Evolutionary conservation across 2,113 vertebrate genomes (phyloP), one percentile per base, ranked within the genome.

Genomic region (Zosterops borbonicus): DNA sequence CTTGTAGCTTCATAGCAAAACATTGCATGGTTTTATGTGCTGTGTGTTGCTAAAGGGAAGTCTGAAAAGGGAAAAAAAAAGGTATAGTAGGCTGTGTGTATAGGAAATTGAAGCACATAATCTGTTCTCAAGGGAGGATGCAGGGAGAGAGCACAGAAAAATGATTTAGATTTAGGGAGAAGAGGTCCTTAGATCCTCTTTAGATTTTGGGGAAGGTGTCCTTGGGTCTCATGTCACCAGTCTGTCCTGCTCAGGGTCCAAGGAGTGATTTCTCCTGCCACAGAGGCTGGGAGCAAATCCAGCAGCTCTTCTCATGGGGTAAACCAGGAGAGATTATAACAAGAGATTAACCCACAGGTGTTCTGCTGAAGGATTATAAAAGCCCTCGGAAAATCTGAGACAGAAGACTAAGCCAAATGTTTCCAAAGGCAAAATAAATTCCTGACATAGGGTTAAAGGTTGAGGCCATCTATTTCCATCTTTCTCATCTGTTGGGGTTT

Each of bases 371-470:
- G 71, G 75, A 62, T 86, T 92, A 56, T 25, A 21, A 80, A 92
- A 92, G 25, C 71, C 37, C 55, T 77, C n/a, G 6, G 60, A 88
- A 94, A 90, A 90, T 92, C 63, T 13, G 65, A 92, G 56, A 47
- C 53, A 21, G 41, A 56, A 78, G 58, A 79, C 44, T 56, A 85
- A 96, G 78, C 65, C 39, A 68, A 95, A 95, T 59, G n/a, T 95
- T 95, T 82, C 87, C 78, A 59, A 85, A 93, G 37, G 62, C 62
- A 60, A 84, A 75, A 71, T 71, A 71, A 96, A 91, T 87, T 93
- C 62, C 90, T 90, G 92, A 49, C 74, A 28, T 12, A 0, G 70
- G 87, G 88, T 74, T 91, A 76, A 90, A 93, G 92, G 88, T 69
- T 85, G 58, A 90, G 78, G 62, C 67, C 64, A 39, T 87, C 84